Base-by-base conservation (phyloP, 2,797 vertebrate genomes). In the Amniataba percoides region DNA sequence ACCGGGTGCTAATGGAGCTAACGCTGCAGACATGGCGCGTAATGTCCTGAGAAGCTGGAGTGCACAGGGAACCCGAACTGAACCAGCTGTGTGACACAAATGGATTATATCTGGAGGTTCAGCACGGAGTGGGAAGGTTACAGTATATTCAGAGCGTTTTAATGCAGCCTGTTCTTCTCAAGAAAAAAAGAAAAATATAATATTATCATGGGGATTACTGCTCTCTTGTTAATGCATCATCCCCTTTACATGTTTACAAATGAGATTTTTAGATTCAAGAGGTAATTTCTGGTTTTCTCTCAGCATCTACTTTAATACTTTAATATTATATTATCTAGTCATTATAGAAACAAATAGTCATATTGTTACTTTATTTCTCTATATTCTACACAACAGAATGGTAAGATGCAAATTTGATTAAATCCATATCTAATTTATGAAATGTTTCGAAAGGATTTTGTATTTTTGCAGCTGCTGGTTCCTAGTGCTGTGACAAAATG, bases 131-230 rank as follows among this genome's bases (percentile, higher is more conserved):
- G 21, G 31, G 40, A 46, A 36, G 59, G 83, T 78, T 27, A 53
- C 5, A 40, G 14, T 39, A 60, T 39, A 63, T 60, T 51, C 73
- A 74, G 53, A 43, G n/a, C 13, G 31, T 53, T 75, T 74, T 51
- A 79, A 84, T 49, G 46, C 62, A 71, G 52, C 80, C n/a, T 14
- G 21, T 57, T 71, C 67, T 52, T 43, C 68, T 73, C 51, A 72
- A 49, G 13, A 58, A 3, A 5, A 43, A 11, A 78, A 52, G 68
- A 55, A 19, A 11, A 63, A 27, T 11, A 64, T 19, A 19, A 52
- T 14, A 25, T 56, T n/a, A 48, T 66, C 13, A 43, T 3, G 11
- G 53, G 53, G 2, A 62, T 48, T 51, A 57, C 60, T 36, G 8
- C 4, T 52, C 18, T 64, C 27, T 51, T 42, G 3, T 59, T 21